Base-by-base conservation (phyloP, 1,140 invertebrate species). In the Macrocentrus cingulum region DNA sequence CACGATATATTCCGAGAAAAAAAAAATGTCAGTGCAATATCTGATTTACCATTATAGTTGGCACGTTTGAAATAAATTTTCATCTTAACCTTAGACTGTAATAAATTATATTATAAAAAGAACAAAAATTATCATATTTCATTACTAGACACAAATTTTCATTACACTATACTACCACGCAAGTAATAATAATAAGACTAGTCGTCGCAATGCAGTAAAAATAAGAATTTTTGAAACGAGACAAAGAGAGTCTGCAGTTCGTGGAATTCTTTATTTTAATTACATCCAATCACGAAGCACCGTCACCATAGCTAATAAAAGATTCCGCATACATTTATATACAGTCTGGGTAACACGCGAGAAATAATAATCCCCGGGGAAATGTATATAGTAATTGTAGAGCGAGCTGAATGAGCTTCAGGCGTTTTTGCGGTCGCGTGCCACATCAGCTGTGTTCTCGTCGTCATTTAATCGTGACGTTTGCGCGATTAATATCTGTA, bases 351-450 rank as follows among this genome's bases (percentile, higher is more conserved):
- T 29, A 18, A 18, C 53, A 55, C 41, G 53, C 53, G 9, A 55
- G 53, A 55, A 55, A 45, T 45, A 29, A 55, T 55, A 55, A 16
- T 15, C 15, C 16, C 22, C 5, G 16, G 25, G 23, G 29, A 45
- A 55, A 23, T 13, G 37, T 6, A 39, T 41, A 39, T 41, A 41
- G 5, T 44, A 39, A 39, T 52, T 41, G 37, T 19, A 50, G 32
- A 15, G 49, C 34, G 49, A 34, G n/a, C n/a, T n/a, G 29, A 29
- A 29, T 34, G 20, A 18, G 19, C 20, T 34, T 34, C 15, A 34
- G 19, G 15, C 46, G 8, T 9, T 23, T 2, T 29, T 29, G 25
- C 25, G 4, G 34, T 51, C 29, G 48, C 48, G 48, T 51, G 48
- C 15, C 34, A 51, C 1, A 29, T 45, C 11, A 45, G 20, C 4